Conservation (phyloP, 1,140 invertebrate genomes). For the Caenorhabditis brenneri region DNA sequence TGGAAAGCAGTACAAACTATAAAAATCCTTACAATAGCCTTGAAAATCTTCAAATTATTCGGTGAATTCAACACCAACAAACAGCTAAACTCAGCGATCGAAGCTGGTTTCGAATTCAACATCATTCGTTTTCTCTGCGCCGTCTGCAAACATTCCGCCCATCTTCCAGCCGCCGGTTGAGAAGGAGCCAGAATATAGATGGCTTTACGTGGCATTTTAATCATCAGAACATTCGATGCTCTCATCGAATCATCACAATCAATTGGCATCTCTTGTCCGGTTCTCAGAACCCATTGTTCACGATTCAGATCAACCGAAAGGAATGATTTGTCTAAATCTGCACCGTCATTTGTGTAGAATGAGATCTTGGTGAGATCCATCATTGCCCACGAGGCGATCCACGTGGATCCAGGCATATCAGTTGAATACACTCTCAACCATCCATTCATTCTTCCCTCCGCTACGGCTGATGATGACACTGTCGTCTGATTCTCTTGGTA, state of each 20-base stretch:
- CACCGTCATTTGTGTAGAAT: constrained; percentile 50
- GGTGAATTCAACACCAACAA: constrained; percentile 43
- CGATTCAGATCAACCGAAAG: constrained; percentile 5
- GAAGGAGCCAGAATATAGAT: constrained; percentile 48
- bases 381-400: constrained; percentile 45
- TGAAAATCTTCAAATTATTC: constrained; percentile 47
- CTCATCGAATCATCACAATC: constrained; percentile 35
- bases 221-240: constrained; percentile 24
- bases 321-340: constrained; percentile 35
- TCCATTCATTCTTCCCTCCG: constrained; percentile 51
- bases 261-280: neutral
- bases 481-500: constrained; percentile 43
- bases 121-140: constrained; percentile 48
- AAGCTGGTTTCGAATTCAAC: constrained; percentile 26
- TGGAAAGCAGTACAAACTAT: too few species aligned
- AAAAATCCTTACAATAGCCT: neutral
- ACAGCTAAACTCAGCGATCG: constrained; percentile 39
- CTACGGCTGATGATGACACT: neutral
- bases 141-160: constrained; percentile 44
- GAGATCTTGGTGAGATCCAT: constrained; percentile 38
- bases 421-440: constrained; percentile 46
- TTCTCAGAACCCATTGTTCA: constrained; percentile 20
- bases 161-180: constrained; percentile 16
- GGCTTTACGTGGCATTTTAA: constrained; percentile 27
- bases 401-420: constrained; percentile 25